phyloP scores from a whole-genome alignment of 2,888 invertebrate genomes.

The Calliphora vomitoria region DNA sequence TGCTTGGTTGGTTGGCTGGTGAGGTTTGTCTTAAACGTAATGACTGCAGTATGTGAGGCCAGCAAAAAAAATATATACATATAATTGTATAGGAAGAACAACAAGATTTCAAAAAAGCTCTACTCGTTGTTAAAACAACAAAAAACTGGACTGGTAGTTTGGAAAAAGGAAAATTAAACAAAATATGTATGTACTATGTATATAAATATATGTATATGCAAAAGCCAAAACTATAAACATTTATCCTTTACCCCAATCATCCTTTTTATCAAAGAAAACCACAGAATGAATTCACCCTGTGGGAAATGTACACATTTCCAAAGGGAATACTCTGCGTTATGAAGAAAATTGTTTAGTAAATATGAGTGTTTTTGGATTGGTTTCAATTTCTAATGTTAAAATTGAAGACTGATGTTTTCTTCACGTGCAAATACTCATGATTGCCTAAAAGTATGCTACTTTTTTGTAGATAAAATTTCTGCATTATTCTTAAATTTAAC shows the following conservation, averaged over 20 bases:
- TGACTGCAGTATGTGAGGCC: conserved; percentile 72
- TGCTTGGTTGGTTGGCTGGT: conserved; percentile 35
- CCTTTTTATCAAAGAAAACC: not conserved
- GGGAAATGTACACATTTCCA: not conserved
- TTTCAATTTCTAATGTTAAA: too few relatives aligned
- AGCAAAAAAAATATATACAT: conserved; percentile 21
- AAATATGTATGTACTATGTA: not conserved
- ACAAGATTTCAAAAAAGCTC: conserved; percentile 22
- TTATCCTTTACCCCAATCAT: not conserved
- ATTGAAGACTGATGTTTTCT: too few relatives aligned
- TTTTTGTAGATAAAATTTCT: too few relatives aligned
- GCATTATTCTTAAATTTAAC: too few relatives aligned
- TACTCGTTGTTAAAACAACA: conserved; percentile 20
- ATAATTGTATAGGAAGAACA: conserved; percentile 4
- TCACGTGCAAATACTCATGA: too few relatives aligned
- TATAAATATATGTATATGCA: not conserved
- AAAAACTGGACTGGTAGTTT: conserved; percentile 22
- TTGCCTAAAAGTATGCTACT: too few relatives aligned
- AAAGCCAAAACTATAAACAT: conserved; percentile 28
- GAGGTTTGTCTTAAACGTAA: conserved; percentile 64
- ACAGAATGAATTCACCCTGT: not conserved
- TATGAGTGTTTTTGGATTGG: too few relatives aligned
- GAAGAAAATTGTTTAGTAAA: too few relatives aligned
- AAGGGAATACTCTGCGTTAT: too few relatives aligned
- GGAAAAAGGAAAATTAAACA: conserved; percentile 6